phyloP scores from a whole-genome alignment of 2,888 invertebrate genomes.

The Xylota sylvarum region DNA sequence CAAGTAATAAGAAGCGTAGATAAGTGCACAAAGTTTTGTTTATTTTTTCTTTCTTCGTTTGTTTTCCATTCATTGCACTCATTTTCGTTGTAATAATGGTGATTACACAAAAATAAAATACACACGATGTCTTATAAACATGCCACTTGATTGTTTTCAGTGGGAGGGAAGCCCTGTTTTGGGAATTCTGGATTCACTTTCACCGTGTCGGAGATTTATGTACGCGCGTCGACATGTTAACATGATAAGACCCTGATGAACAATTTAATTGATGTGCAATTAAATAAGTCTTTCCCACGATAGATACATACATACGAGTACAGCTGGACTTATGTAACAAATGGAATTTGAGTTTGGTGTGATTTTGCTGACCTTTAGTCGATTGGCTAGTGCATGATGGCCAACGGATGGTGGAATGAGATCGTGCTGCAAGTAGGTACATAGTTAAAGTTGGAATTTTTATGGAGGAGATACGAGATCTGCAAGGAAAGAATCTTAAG shows the following conservation, averaged over 20 bases:
- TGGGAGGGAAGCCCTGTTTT: background rate
- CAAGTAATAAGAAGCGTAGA: constrained; percentile 10
- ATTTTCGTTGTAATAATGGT: constrained; percentile 33
- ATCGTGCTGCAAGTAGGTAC: constrained; percentile 33
- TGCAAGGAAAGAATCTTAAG: constrained; percentile 35
- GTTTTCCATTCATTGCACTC: constrained; percentile 38
- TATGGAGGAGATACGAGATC: constrained; percentile 27
- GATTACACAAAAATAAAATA: constrained; percentile 50
- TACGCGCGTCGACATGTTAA: constrained; percentile 16
- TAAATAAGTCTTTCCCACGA: constrained; percentile 58
- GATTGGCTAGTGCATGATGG: constrained; percentile 15
- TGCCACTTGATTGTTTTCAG: constrained; percentile 2
- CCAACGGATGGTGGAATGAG: constrained; percentile 7
- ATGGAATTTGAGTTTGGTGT: constrained; percentile 50
- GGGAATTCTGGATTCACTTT: constrained; percentile 55
- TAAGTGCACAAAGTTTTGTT: background rate
- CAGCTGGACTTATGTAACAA: constrained; percentile 19
- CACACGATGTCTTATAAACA: constrained; percentile 20
- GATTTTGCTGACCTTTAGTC: constrained; percentile 53
- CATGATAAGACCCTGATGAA: constrained; percentile 25
- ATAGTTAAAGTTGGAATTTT: constrained; percentile 34
- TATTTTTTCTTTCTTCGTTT: constrained; percentile 1
- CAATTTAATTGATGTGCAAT: constrained; percentile 57
- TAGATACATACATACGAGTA: constrained; percentile 4
- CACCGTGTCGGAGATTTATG: constrained; percentile 23